Conservation (phyloP, 1,140 invertebrate genomes). For the Cotesia typhae region DNA sequence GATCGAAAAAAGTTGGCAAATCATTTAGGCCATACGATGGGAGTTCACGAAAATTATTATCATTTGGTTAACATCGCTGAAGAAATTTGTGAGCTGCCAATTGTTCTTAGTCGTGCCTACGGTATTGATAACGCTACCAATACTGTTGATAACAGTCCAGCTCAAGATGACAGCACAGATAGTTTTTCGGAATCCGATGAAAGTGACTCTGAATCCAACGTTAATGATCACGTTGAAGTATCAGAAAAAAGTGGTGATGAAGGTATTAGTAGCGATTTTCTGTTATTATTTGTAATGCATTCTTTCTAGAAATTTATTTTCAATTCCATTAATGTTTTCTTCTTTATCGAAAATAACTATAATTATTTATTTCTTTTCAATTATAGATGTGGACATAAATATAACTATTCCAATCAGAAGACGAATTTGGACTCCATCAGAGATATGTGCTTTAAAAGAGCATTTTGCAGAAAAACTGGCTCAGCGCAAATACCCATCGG, state of each 20-base stretch:
- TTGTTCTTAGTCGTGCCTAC: background rate
- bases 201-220: no score
- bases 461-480: background rate
- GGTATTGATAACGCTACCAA: background rate
- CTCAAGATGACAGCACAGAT: no score
- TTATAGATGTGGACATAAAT: background rate
- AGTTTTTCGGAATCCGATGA: no score
- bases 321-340: no score
- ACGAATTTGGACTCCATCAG: background rate
- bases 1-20: background rate
- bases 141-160: no score
- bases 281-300: no score
- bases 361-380: background rate
- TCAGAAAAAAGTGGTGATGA: no score
- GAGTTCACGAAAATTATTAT: slow-evolving; percentile 1
- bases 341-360: background rate
- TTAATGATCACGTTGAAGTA: no score
- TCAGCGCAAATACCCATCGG: background rate
- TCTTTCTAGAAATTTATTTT: no score
- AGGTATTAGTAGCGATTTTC: no score
- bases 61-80: background rate
- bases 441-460: background rate
- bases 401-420: background rate
- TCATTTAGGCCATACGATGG: background rate
- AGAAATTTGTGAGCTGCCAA: background rate